Base-by-base conservation (phyloP, 2,888 invertebrate species). In the Alcis repandata region DNA sequence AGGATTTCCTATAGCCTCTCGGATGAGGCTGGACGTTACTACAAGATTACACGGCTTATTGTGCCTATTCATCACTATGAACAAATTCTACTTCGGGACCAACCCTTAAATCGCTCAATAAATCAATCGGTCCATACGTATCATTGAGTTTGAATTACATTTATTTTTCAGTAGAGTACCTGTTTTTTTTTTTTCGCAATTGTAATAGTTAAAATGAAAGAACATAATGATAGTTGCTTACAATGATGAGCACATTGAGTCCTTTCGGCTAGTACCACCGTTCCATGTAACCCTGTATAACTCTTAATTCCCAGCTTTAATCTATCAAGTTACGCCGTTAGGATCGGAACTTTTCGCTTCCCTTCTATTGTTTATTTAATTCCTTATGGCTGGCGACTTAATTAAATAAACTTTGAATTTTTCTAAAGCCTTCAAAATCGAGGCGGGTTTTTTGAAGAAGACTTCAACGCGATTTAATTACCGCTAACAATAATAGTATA, bases 321-420 rank as follows among this genome's bases (percentile, higher is more conserved):
- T 73, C 73, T 70, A 68, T 62, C 67, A 70, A 69, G 67, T 69
- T 73, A 67, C 32, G 59, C 71, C 59, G 63, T 71, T 71, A 68
- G 52, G 64, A 68, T 63, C 56, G 59, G 65, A 71, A 71, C 64
- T 71, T 65, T 65, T 45, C 41, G 41, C 64, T 67, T 60, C 48
- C 62, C 61, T 60, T 67, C 57, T n/a, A 67, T 72, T 71, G 67
- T 69, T 69, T 72, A 72, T 65, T 56, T 68, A 49, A 56, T 64
- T 56, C 61, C 57, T 59, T 51, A 63, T 63, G 53, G 43, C 57
- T 57, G 52, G 53, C 59, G 58, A 59, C 36, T 62, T 56, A 54
- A 62, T 67, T 67, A 59, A 62, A 45, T 67, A 56, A 67, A 59
- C 59, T 67, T 59, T 11, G 49, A 46, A 32, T 59, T 54, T 61